Percentiles rank a stretch among this genome's conserved stretches.
Evolutionary conservation across 2,113 vertebrate genomes (phyloP).

Genomic region (Scomber japonicus): DNA sequence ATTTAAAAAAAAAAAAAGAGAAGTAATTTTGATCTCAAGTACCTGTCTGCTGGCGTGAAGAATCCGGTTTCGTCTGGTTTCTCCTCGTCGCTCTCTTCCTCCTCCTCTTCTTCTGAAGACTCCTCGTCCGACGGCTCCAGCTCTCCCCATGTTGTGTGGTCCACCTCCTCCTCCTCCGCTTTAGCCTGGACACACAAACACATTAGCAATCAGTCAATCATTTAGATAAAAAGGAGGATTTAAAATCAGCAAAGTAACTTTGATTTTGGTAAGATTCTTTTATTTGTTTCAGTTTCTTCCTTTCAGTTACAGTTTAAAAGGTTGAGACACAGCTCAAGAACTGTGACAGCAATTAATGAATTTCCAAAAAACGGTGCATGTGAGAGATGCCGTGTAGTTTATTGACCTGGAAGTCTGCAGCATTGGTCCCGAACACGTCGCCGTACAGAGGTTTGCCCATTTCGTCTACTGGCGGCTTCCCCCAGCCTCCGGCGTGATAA

Average conservation of each 20-base stretch:
- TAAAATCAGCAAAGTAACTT: too few species aligned
- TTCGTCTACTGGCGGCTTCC: slow-evolving; percentile 93
- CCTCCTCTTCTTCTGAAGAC: slow-evolving; percentile 94
- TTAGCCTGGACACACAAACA: slow-evolving; percentile 82
- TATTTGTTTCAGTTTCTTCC: too few species aligned
- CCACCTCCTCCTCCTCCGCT: slow-evolving; percentile 93
- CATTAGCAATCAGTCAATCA: too few species aligned
- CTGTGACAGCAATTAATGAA: too few species aligned
- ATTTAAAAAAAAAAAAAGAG: too few species aligned
- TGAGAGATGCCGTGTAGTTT: not conserved
- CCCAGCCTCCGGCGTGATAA: slow-evolving; percentile 95
- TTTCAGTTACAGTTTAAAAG: too few species aligned
- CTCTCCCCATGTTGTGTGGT: slow-evolving; percentile 92
- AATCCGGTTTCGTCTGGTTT: slow-evolving; percentile 95
- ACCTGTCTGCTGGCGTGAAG: slow-evolving; percentile 95
- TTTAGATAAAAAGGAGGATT: too few species aligned
- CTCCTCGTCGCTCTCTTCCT: slow-evolving; percentile 95
- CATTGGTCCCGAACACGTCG: slow-evolving; percentile 93
- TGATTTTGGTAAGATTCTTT: too few species aligned
- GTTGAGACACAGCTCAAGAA: too few species aligned
- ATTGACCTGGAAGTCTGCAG: slow-evolving; percentile 90
- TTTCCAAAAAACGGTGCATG: too few species aligned
- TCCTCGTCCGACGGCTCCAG: slow-evolving; percentile 94
- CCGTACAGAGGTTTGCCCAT: slow-evolving; percentile 94
- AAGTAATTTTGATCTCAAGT: not conserved